Base-by-base conservation (phyloP, 2,797 vertebrate genomes). In the Pterois miles region DNA sequence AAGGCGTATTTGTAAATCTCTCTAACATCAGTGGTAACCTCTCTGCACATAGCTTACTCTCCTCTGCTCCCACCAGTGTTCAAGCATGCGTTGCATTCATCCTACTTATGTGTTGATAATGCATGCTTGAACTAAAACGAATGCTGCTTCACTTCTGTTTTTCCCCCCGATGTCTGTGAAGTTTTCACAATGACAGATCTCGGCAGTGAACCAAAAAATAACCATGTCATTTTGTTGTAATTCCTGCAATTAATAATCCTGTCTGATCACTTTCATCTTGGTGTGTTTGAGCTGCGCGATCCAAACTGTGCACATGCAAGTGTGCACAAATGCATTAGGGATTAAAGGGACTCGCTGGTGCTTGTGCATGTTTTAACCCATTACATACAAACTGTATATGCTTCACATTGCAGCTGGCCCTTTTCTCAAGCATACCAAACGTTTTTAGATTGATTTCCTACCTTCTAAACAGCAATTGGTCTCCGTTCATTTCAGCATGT, bases 91-190 rank as follows among this genome's bases (percentile, higher is more conserved):
- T 80, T 57, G 33, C 60, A 76, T 76, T 78, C 64, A 80, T 70
- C 57, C 75, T 10, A 54, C 76, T 72, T 78, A 78, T 63, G 76
- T 46, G 71, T 80, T 78, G 71, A 82, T 71, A 88, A 90, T 82
- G 74, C 38, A 8, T 43, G 65, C 56, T 3, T 82, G 78, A 84
- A 86, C 81, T 72, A 25, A 65, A 78, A 73, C 77, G 1, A 86
- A 87, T 78, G 68, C 8, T 1, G 31, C 57, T 73, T 76, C 64
- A 6, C 71, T 78, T 25, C 18, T 12, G 57, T 58, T 54, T 38
- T 25, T 5, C 3, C 29, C 23, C 38, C 48, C 8, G 23, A 74
- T 8, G 7, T 62, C 40, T 83, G 64, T 80, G 74, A 87, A 73
- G 78, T 74, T 23, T 80, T 54, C 57, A 65, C 27, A 3, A 68